Percentiles rank a stretch among this genome's conserved stretches.
Evolutionary conservation across 2,797 vertebrate species (phyloP).

Genomic region (Sebastes itinus): DNA sequence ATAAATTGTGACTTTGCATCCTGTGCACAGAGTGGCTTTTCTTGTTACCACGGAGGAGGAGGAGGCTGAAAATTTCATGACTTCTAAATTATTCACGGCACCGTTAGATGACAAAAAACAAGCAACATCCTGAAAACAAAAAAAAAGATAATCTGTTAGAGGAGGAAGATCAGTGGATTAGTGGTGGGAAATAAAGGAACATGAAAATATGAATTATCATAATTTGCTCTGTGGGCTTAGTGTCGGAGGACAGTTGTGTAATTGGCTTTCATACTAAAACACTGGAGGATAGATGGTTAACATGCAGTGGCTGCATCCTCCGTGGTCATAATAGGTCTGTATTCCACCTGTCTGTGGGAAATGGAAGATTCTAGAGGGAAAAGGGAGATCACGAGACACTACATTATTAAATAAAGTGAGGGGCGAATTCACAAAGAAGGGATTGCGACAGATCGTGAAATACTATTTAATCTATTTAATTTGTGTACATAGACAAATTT

Average conservation of each 20-base stretch:
- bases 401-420: not conserved
- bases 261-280: constrained; percentile 39
- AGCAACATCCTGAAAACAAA: constrained; percentile 42
- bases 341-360: not conserved
- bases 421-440: too few species aligned
- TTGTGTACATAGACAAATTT: too few species aligned
- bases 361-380: constrained; percentile 20
- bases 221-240: constrained; percentile 31
- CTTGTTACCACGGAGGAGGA: constrained; percentile 71
- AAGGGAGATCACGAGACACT: not conserved
- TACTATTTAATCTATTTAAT: too few species aligned
- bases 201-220: constrained; percentile 49
- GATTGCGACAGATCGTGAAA: not conserved
- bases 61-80: constrained; percentile 71
- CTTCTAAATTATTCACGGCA: constrained; percentile 73
- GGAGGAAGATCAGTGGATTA: constrained; percentile 36
- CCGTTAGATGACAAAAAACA: constrained; percentile 59
- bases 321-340: not conserved
- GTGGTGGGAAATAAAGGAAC: constrained; percentile 37
- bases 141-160: constrained; percentile 52
- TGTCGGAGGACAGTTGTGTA: constrained; percentile 21
- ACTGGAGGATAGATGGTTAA: constrained; percentile 6
- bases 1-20: constrained; percentile 75
- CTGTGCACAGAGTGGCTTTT: constrained; percentile 79
- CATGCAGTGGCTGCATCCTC: not conserved